Conservation (phyloP, 1,140 invertebrate genomes). For the Hormaphis cornu region DNA sequence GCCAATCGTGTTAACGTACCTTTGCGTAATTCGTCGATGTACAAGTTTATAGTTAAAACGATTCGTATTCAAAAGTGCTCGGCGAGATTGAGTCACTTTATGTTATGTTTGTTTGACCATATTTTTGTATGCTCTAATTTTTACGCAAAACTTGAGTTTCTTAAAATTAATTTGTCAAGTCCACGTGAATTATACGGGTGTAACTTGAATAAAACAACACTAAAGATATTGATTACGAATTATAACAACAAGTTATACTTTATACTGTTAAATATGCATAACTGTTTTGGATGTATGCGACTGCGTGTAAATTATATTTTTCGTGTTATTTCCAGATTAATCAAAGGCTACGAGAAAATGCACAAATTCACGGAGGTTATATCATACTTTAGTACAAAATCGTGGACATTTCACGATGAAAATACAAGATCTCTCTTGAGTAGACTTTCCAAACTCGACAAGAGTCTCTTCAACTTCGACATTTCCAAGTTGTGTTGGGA, state of each 20-base stretch:
- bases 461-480: constrained; percentile 56
- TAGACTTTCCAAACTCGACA: constrained; percentile 50
- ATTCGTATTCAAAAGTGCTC: too few species aligned
- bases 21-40: neutral
- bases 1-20: neutral
- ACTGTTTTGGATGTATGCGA: neutral
- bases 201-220: too few species aligned
- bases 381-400: constrained; percentile 35
- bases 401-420: constrained; percentile 35
- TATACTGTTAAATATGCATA: too few species aligned
- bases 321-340: constrained; percentile 46
- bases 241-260: too few species aligned
- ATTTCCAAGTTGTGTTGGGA: constrained; percentile 58
- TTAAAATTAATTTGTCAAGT: too few species aligned
- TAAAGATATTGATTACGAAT: too few species aligned
- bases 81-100: too few species aligned
- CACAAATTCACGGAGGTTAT: constrained; percentile 50
- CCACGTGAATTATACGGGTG: too few species aligned
- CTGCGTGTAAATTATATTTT: constrained; percentile 40
- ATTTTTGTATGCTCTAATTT: too few species aligned
- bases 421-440: constrained; percentile 52
- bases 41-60: too few species aligned
- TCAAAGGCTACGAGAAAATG: constrained; percentile 64
- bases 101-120: too few species aligned
- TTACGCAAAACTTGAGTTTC: too few species aligned